phyloP scores from a whole-genome alignment of 2,113 vertebrate species.

The Nettapus auritus region DNA sequence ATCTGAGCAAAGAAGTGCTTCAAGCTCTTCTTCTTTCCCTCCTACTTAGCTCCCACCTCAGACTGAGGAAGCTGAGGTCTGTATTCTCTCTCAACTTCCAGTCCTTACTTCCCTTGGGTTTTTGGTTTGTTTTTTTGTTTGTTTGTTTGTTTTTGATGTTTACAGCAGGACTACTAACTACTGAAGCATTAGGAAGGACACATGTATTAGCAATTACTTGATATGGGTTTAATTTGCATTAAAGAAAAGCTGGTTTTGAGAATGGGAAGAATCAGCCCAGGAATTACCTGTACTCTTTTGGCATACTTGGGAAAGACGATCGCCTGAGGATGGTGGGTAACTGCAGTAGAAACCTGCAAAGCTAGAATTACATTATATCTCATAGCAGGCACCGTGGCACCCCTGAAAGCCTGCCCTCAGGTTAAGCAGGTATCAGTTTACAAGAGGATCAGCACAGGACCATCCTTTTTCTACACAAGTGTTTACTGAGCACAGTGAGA shows the following conservation, averaged over 20 bases:
- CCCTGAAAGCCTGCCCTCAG: neutral
- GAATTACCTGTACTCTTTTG: constrained; percentile 51
- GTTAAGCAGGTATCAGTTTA: neutral
- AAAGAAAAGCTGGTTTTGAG: constrained; percentile 43
- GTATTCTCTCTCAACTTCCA: neutral
- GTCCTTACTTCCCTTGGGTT: neutral
- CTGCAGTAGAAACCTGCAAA: constrained; percentile 12
- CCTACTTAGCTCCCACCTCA: neutral
- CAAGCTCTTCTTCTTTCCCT: neutral
- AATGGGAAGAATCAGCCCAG: neutral
- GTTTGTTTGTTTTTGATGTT: neutral
- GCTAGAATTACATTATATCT: neutral
- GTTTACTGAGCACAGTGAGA: neutral
- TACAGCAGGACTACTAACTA: constrained; percentile 17
- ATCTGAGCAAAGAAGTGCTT: neutral
- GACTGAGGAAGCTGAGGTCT: neutral
- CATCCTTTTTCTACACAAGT: neutral
- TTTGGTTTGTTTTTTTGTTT: too few relatives aligned
- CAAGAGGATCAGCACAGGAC: neutral
- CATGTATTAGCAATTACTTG: constrained; percentile 35
- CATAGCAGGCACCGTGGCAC: neutral
- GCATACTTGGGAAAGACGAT: constrained; percentile 39
- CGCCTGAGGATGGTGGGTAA: constrained; percentile 28
- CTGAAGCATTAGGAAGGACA: constrained; percentile 46
- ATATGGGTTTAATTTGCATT: constrained; percentile 19